phyloP scores from a whole-genome alignment of 2,888 invertebrate genomes.

The Chironomus riparius region DNA sequence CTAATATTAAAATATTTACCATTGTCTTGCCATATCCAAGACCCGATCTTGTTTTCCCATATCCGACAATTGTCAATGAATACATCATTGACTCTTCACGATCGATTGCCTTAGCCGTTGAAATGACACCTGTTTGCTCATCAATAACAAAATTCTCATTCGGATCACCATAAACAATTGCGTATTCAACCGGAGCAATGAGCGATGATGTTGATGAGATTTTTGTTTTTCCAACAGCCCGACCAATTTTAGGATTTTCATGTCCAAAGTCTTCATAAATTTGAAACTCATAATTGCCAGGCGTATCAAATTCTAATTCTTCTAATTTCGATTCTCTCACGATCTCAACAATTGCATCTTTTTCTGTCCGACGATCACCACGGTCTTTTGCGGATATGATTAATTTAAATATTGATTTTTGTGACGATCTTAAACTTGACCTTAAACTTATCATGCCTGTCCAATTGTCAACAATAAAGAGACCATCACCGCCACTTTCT shows the following conservation, averaged over 20 bases:
- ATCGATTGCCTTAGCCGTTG: constrained; percentile 69
- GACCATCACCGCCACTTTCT: constrained; percentile 67
- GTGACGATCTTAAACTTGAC: constrained; percentile 52
- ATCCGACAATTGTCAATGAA: constrained; percentile 63
- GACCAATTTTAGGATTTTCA: constrained; percentile 49
- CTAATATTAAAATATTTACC: constrained; percentile 72
- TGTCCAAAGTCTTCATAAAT: constrained; percentile 72
- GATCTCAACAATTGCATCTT: constrained; percentile 73
- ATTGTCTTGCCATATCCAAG: constrained; percentile 66
- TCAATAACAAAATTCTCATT: constrained; percentile 71
- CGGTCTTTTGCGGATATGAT: constrained; percentile 72
- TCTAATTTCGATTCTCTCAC: constrained; percentile 63
- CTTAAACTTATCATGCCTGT: constrained; percentile 66
- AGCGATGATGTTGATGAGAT: constrained; percentile 47
- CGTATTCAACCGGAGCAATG: constrained; percentile 49
- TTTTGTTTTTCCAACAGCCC: constrained; percentile 69
- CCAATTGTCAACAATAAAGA: constrained; percentile 69
- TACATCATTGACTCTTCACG: constrained; percentile 72
- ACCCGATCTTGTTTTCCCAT: constrained; percentile 50
- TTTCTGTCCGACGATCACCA: constrained; percentile 61
- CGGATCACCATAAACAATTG: constrained; percentile 72
- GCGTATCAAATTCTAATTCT: constrained; percentile 64
- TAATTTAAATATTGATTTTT: constrained; percentile 61
- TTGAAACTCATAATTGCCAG: constrained; percentile 71
- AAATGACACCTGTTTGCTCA: constrained; percentile 66